Conservation (phyloP, 2,888 invertebrate genomes). For the Limnephilus lunatus region DNA sequence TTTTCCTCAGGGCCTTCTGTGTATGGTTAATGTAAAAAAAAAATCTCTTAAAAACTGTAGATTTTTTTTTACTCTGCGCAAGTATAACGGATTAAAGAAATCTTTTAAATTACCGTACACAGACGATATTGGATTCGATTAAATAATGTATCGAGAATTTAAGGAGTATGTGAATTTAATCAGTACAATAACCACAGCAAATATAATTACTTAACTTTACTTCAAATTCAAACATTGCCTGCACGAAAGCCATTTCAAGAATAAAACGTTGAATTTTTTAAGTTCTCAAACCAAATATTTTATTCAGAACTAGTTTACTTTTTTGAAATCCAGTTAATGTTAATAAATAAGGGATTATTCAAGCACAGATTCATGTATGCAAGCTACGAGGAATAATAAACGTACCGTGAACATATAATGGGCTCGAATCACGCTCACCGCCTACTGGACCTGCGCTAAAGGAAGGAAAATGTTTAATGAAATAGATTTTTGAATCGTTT, state of each 20-base stretch:
- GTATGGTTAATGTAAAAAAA: no score
- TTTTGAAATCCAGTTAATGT: not conserved
- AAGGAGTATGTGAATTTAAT: not conserved
- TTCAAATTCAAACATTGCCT: not conserved
- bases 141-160: not conserved
- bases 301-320: not conserved
- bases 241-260: not conserved
- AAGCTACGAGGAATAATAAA: not conserved
- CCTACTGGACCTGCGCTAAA: not conserved
- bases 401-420: not conserved
- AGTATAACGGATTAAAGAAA: no score
- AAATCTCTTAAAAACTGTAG: no score
- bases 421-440: not conserved
- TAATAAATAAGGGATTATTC: not conserved
- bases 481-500: not conserved
- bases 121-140: not conserved
- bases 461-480: not conserved
- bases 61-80: no score
- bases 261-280: not conserved
- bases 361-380: conserved; percentile 19
- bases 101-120: no score
- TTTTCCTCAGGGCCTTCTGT: no score
- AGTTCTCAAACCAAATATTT: not conserved
- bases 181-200: not conserved
- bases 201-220: not conserved